phyloP scores from a whole-genome alignment of 1,140 invertebrate genomes.

The Platyura marginata region DNA sequence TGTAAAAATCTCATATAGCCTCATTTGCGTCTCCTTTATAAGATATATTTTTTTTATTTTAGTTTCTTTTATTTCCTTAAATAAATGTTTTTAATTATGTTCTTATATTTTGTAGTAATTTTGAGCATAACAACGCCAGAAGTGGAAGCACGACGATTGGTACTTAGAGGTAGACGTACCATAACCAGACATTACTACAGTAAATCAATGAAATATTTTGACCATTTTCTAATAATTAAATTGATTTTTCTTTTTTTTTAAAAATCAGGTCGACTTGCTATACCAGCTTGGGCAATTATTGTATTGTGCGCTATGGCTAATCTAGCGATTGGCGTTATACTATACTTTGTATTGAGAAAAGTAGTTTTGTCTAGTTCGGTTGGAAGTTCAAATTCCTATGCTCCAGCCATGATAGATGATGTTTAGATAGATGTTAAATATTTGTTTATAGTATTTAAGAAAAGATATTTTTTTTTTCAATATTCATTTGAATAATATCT shows the following conservation, averaged over 20 bases:
- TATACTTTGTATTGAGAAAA: constrained; percentile 47
- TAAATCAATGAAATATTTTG: constrained; percentile 28
- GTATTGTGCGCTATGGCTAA: constrained; percentile 42
- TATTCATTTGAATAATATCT: no score
- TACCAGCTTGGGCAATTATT: constrained; percentile 55
- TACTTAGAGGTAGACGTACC: constrained; percentile 49
- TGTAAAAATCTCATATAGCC: not conserved
- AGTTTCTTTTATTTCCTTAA: not conserved
- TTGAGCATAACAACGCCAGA: constrained; percentile 41
- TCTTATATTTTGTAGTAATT: constrained; percentile 33
- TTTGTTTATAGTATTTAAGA: no score
- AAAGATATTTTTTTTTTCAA: no score
- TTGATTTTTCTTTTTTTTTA: not conserved
- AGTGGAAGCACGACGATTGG: constrained; percentile 50
- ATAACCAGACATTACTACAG: constrained; percentile 53
- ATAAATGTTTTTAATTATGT: constrained; percentile 2
- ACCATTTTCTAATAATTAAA: not conserved
- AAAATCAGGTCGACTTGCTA: constrained; percentile 33
- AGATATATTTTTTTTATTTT: not conserved
- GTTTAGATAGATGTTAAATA: no score
- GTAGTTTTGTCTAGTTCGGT: constrained; percentile 29
- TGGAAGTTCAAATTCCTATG: constrained; percentile 15
- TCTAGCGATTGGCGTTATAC: constrained; percentile 38
- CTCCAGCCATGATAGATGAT: constrained; percentile 12
- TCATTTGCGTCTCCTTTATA: not conserved